Conservation (phyloP, 53 echinoderm and acorn worm genomes). For the Hippasteria phrygiana region DNA sequence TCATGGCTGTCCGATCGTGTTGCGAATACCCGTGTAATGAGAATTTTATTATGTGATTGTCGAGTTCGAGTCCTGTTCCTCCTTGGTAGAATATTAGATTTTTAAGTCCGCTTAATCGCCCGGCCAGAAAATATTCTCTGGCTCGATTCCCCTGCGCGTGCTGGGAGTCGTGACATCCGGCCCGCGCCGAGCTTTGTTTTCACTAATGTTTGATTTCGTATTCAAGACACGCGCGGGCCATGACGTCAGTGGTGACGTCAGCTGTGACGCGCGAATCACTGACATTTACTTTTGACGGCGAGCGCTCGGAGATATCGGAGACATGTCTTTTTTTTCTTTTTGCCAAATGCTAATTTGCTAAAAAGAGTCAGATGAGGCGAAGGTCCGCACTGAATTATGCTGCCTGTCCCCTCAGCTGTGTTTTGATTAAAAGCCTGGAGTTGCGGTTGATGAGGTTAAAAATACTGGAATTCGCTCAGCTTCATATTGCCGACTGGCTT, state of each 20-base stretch:
- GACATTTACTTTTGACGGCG: constrained; percentile 28
- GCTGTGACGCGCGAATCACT: constrained; percentile 41
- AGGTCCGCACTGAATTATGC: constrained; percentile 22
- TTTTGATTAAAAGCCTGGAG: not conserved
- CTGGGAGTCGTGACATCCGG: constrained; percentile 39
- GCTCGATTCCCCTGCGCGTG: constrained; percentile 3
- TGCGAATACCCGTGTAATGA: not conserved
- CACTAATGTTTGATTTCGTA: constrained; percentile 32
- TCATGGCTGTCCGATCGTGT: not conserved
- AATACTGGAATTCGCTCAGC: not conserved
- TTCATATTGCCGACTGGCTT: too few species aligned
- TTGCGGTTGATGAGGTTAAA: not conserved
- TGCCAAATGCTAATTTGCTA: constrained; percentile 42
- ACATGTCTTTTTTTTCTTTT: not conserved
- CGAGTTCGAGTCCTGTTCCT: not conserved
- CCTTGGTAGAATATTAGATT: not conserved
- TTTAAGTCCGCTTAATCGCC: not conserved
- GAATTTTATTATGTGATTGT: not conserved
- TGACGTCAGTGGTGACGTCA: constrained; percentile 57
- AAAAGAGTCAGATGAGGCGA: not conserved
- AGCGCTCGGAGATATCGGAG: not conserved
- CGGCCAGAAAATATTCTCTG: not conserved
- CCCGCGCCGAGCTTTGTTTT: not conserved
- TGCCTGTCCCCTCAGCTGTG: not conserved
- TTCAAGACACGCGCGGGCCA: constrained; percentile 40